These are phyloP conservation scores for Scatophagus argus DNA, from an alignment of 2,113 vertebrate species.

Conservation along the genomic window DNA sequence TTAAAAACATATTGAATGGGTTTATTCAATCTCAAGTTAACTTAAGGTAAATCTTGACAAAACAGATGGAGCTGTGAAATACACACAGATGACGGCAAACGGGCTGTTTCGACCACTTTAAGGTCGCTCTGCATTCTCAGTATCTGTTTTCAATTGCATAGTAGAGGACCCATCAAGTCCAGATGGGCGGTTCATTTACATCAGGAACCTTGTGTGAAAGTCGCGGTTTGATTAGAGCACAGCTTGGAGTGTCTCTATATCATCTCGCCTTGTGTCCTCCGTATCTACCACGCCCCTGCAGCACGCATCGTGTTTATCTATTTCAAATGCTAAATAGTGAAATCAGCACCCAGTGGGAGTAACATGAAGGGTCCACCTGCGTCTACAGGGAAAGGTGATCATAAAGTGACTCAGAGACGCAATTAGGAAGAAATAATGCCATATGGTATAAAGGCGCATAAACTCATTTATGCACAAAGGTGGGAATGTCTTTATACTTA, in stretches of 20 bases:
- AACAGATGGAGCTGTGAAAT: conserved; percentile 5
- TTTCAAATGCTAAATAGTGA: conserved; percentile 31
- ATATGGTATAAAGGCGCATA: too few relatives aligned
- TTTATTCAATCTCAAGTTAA: background rate
- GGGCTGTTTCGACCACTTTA: conserved; percentile 3
- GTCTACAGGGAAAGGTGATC: background rate
- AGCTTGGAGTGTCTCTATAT: background rate
- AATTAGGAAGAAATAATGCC: background rate
- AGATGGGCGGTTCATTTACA: conserved; percentile 67
- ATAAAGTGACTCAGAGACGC: conserved; percentile 7
- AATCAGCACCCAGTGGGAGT: background rate
- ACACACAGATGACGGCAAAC: background rate
- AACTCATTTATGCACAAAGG: background rate
- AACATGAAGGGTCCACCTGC: conserved; percentile 6
- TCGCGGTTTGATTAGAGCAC: conserved; percentile 38
- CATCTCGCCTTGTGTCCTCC: background rate
- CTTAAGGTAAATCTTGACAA: background rate
- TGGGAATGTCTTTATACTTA: background rate
- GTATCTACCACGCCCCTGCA: conserved; percentile 24
- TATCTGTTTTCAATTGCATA: conserved; percentile 45
- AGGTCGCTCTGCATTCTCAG: conserved; percentile 20
- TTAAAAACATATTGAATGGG: background rate
- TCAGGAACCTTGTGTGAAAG: conserved; percentile 51
- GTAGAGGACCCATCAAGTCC: conserved; percentile 42
- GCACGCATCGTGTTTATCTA: conserved; percentile 17